Evolutionary conservation across 2,888 invertebrate species (phyloP).

Genomic region (Apamea crenata): DNA sequence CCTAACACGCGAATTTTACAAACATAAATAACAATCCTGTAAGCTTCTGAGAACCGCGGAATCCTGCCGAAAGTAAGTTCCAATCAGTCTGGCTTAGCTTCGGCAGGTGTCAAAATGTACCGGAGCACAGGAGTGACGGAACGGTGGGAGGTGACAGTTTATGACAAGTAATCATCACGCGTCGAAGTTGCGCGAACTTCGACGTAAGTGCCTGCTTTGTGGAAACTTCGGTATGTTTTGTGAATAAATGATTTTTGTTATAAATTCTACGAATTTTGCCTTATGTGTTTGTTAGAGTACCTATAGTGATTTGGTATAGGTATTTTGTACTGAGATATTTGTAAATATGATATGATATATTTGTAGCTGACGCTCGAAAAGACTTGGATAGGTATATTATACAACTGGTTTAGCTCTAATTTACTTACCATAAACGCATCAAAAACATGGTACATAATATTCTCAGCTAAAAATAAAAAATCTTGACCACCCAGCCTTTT

Average conservation of each 20-base stretch:
- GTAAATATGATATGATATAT: neutral
- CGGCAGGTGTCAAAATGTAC: conserved; percentile 80
- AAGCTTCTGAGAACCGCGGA: conserved; percentile 45
- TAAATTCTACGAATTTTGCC: conserved; percentile 26
- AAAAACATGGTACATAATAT: neutral
- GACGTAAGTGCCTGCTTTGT: conserved; percentile 65
- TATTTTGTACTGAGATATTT: neutral
- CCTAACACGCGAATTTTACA: conserved; percentile 28
- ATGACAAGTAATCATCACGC: conserved; percentile 83
- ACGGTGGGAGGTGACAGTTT: conserved; percentile 69
- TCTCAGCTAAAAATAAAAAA: too few species aligned
- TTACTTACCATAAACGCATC: neutral
- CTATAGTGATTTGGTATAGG: neutral
- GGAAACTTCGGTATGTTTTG: conserved; percentile 68
- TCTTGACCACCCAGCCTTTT: neutral
- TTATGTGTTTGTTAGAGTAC: conserved; percentile 7
- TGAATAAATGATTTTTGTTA: conserved; percentile 66
- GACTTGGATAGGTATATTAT: neutral
- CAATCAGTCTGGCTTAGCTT: conserved; percentile 81
- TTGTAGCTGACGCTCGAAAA: too few species aligned
- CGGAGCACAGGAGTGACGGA: conserved; percentile 41
- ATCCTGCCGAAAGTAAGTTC: conserved; percentile 65
- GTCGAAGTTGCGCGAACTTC: conserved; percentile 79
- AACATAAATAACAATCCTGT: conserved; percentile 43
- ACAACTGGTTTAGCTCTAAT: neutral